Conservation (phyloP, 2,113 vertebrate genomes). For the Corapipo altera region DNA sequence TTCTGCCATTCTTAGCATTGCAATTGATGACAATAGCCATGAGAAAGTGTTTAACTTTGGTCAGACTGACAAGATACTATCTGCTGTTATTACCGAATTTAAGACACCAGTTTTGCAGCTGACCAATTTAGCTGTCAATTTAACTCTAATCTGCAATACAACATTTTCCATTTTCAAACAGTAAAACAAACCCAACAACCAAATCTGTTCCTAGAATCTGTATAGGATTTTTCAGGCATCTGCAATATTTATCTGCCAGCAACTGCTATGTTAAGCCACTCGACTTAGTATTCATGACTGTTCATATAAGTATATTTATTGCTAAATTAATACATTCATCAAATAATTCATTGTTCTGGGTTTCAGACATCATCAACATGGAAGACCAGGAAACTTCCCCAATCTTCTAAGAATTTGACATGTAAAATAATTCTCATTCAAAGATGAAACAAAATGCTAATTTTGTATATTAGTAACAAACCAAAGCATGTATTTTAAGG, state of each 20-base stretch:
- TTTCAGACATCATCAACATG: background rate
- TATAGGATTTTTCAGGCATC: background rate
- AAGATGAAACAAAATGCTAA: background rate
- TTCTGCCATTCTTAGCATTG: background rate
- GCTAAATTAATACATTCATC: background rate
- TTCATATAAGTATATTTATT: background rate
- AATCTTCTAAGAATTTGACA: background rate
- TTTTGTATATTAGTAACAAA: background rate
- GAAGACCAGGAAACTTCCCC: background rate
- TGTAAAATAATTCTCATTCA: background rate
- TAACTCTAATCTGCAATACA: background rate
- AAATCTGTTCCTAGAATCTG: background rate
- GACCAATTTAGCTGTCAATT: background rate
- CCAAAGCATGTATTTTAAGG: background rate
- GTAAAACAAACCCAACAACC: background rate
- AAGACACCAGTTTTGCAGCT: background rate
- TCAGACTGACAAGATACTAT: fast-evolving
- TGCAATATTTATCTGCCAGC: background rate
- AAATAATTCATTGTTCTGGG: background rate
- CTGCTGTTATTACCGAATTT: background rate
- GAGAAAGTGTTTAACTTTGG: background rate
- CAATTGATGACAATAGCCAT: background rate
- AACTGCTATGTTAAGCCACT: background rate
- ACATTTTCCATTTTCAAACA: background rate
- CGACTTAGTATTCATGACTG: background rate